A percentile compares a stretch with the other conserved stretches of the same genome.
Conservation (phyloP, 2,113 vertebrate genomes). For the Peromyscus maniculatus region DNA sequence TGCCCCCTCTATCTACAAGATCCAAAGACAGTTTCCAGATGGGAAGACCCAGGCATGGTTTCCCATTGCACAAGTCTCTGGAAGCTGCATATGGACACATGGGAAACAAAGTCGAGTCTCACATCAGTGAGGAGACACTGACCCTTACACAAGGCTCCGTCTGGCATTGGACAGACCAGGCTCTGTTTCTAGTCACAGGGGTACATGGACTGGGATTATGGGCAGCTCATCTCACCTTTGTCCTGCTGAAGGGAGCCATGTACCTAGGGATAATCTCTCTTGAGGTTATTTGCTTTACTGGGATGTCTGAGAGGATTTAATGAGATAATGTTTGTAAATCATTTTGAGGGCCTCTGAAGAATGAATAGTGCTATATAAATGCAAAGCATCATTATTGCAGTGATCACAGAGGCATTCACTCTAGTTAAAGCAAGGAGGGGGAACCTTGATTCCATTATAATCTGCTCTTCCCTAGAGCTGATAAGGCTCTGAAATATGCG, state of each 20-base stretch:
- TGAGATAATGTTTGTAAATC: conserved; percentile 81
- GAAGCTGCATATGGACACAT: not conserved
- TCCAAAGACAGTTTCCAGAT: conserved; percentile 22
- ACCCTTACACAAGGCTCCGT: not conserved
- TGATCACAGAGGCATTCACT: conserved; percentile 63
- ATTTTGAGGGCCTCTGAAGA: conserved; percentile 70
- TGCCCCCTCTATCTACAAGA: conserved; percentile 45
- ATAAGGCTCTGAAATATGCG: conserved; percentile 51
- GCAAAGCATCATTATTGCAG: conserved; percentile 73
- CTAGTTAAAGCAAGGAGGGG: conserved; percentile 53
- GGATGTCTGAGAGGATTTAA: conserved; percentile 75
- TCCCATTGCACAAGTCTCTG: not conserved
- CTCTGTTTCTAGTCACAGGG: not conserved
- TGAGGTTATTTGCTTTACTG: conserved; percentile 61
- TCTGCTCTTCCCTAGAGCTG: conserved; percentile 57
- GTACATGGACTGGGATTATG: not conserved
- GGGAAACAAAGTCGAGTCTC: conserved; percentile 9
- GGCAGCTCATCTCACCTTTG: not conserved
- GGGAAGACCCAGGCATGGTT: not conserved
- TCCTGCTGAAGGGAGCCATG: not conserved
- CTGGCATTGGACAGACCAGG: not conserved
- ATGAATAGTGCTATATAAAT: conserved; percentile 74
- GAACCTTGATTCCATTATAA: conserved; percentile 56
- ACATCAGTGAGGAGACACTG: not conserved
- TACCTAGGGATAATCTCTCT: conserved; percentile 71